These are phyloP conservation scores for Halichondria panicea DNA, from an alignment of 37 sponge, comb jelly and placozoan genomes.

Conservation along the genomic window DNA sequence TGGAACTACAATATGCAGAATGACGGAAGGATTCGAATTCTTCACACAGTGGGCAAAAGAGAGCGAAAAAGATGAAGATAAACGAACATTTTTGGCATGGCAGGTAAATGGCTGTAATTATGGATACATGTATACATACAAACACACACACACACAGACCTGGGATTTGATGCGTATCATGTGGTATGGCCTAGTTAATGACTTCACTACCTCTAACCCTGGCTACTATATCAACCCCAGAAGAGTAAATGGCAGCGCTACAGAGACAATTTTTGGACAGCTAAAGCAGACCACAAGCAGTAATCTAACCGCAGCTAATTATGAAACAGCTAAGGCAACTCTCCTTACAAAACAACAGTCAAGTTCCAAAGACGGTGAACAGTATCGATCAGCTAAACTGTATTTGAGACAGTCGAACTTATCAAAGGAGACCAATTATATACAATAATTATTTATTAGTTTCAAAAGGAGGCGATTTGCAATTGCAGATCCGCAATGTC, in stretches of 20 bases:
- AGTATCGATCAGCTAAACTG: too few relatives aligned
- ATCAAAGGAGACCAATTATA: background rate
- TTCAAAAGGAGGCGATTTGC: background rate
- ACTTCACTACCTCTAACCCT: conserved; percentile 1
- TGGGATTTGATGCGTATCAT: background rate
- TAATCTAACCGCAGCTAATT: conserved; percentile 1
- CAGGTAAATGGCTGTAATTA: too few relatives aligned
- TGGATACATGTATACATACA: too few relatives aligned
- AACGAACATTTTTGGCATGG: too few relatives aligned
- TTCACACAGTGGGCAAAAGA: too few relatives aligned
- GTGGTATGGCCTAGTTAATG: conserved; percentile 10
- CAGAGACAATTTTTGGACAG: conserved; percentile 23
- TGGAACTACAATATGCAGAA: too few relatives aligned
- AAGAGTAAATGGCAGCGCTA: too few relatives aligned
- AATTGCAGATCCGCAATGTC: too few relatives aligned
- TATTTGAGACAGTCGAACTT: background rate
- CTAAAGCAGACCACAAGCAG: conserved; percentile 6
- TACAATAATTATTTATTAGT: conserved; percentile 3
- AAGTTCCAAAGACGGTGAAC: background rate
- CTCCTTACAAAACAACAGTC: background rate
- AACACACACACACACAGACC: too few relatives aligned
- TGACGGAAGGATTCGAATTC: too few relatives aligned
- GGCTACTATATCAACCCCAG: conserved; percentile 14
- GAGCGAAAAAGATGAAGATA: too few relatives aligned
- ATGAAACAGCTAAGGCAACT: conserved; percentile 1